Conservation (phyloP, 2,888 invertebrate genomes). For the Rhamnusium bicolor region DNA sequence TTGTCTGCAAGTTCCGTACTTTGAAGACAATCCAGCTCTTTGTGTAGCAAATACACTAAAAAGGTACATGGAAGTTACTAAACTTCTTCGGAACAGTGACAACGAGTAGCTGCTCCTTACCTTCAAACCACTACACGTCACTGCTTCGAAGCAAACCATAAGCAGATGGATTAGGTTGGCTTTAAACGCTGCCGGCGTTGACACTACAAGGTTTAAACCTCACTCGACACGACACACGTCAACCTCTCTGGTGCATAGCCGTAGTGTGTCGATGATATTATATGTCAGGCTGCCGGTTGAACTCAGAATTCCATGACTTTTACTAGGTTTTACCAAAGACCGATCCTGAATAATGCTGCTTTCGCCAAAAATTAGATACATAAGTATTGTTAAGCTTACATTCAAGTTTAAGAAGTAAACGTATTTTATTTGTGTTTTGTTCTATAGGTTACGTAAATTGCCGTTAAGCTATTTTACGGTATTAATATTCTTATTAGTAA, state of each 20-base stretch:
- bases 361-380: conserved; percentile 10
- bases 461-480: too few species aligned
- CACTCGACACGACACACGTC: conserved; percentile 41
- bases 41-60: conserved; percentile 42
- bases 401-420: too few species aligned
- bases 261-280: conserved; percentile 19
- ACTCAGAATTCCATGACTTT: conserved; percentile 20
- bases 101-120: conserved; percentile 28
- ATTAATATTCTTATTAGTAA: too few species aligned
- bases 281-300: conserved; percentile 40
- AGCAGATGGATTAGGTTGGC: conserved; percentile 50
- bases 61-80: conserved; percentile 39
- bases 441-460: too few species aligned
- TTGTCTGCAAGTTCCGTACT: conserved; percentile 40
- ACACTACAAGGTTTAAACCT: conserved; percentile 31
- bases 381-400: too few species aligned
- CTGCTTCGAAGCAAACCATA: conserved; percentile 42
- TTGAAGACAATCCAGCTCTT: conserved; percentile 40
- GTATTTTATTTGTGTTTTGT: too few species aligned
- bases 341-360: background rate
- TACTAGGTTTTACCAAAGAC: conserved; percentile 37
- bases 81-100: background rate
- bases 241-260: conserved; percentile 32
- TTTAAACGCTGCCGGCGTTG: conserved; percentile 42
- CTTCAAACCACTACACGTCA: conserved; percentile 36